A percentile compares a stretch with the other conserved stretches of the same genome.
These are phyloP conservation scores for Apantesis nais DNA, from an alignment of 2,888 invertebrate species.

Conservation along the genomic window DNA sequence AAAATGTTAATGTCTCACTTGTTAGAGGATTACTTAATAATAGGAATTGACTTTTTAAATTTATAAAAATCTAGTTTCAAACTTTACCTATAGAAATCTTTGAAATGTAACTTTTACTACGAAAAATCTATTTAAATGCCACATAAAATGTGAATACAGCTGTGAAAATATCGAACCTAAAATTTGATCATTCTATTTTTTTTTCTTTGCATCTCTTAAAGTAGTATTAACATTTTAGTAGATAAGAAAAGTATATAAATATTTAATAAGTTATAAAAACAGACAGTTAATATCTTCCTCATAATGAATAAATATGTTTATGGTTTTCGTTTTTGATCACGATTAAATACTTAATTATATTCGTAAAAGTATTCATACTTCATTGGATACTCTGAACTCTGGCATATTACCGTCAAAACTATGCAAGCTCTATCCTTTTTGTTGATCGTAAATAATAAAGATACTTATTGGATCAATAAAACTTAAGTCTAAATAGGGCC, in stretches of 20 bases:
- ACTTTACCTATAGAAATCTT: neutral
- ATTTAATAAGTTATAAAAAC: neutral
- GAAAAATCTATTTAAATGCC: neutral
- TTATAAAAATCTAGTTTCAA: neutral
- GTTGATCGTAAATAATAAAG: neutral
- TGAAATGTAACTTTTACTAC: too few relatives aligned
- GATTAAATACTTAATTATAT: constrained; percentile 5
- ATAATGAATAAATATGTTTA: neutral
- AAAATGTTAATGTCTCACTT: constrained; percentile 19
- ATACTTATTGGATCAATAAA: neutral
- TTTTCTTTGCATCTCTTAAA: neutral
- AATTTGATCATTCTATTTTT: neutral
- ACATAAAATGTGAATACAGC: neutral
- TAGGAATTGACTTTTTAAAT: neutral
- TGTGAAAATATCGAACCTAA: neutral
- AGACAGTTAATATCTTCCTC: neutral
- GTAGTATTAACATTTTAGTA: neutral
- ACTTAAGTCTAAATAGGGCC: neutral
- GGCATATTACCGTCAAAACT: neutral
- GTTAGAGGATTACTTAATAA: neutral
- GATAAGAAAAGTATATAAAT: neutral
- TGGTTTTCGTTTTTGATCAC: neutral
- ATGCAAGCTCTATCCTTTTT: neutral
- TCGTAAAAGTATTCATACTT: neutral
- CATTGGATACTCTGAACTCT: neutral